These are phyloP conservation scores for Scalopus aquaticus DNA, from an alignment of 2,113 vertebrate species.

Conservation along the genomic window DNA sequence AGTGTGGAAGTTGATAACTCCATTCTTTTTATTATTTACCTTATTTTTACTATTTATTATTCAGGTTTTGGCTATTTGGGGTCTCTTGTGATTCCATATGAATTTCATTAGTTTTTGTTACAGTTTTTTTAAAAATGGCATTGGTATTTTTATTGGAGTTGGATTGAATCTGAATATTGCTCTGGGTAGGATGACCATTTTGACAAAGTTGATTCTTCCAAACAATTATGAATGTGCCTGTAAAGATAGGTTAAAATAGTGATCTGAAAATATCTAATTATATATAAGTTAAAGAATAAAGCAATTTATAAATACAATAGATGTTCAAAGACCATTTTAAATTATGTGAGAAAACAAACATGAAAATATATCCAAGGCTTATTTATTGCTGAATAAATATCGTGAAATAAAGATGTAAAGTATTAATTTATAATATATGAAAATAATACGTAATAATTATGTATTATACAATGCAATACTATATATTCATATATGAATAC, in stretches of 20 bases:
- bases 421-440: not conserved
- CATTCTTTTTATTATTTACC: no score
- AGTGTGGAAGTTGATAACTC: no score
- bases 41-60: no score
- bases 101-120: not conserved
- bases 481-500: not conserved
- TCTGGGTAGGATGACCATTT: not conserved
- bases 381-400: not conserved
- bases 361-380: not conserved
- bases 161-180: not conserved
- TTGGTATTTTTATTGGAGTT: no score
- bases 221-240: not conserved
- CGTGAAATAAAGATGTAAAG: slow-evolving; percentile 26
- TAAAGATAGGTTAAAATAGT: not conserved
- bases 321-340: not conserved
- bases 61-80: not conserved
- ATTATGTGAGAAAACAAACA: slow-evolving; percentile 15
- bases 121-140: no score
- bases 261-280: not conserved
- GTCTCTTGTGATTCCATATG: no score
- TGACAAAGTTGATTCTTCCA: not conserved
- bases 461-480: not conserved
- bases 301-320: not conserved
- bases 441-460: not conserved
- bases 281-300: not conserved